These are phyloP conservation scores for Callocephalon fimbriatum DNA, from an alignment of 2,113 vertebrate genomes.

Conservation along the genomic window DNA sequence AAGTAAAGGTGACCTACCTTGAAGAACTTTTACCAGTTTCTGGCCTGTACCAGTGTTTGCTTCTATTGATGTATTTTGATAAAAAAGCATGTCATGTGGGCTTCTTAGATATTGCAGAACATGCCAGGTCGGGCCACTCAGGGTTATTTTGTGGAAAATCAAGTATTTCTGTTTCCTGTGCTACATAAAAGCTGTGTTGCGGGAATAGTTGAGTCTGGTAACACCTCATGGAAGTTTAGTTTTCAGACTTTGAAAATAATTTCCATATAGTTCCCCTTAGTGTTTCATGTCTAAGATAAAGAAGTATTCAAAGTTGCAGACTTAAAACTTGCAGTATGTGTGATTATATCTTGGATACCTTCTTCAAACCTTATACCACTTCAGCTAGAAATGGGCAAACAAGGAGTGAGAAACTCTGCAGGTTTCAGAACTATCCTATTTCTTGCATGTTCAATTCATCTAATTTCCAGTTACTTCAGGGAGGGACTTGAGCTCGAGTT, in stretches of 20 bases:
- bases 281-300: not conserved
- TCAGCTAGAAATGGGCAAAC: not conserved
- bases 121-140: not conserved
- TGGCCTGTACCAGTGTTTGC: not conserved
- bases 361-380: not conserved
- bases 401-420: not conserved
- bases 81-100: not conserved
- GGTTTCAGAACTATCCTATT: not conserved
- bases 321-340: fast-evolving
- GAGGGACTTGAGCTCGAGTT: not conserved
- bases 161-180: not conserved
- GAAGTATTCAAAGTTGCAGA: not conserved
- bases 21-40: not conserved
- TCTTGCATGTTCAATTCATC: not conserved
- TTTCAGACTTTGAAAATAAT: not conserved
- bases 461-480: not conserved
- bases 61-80: not conserved
- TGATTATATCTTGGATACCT: not conserved
- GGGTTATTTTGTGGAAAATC: not conserved
- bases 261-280: not conserved
- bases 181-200: not conserved
- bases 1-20: not conserved
- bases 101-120: not conserved
- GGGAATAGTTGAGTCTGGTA: not conserved
- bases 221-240: not conserved